Percentiles rank a stretch among this genome's conserved stretches.
Evolutionary conservation across 2,113 vertebrate genomes (phyloP).

Genomic region (Gallinago jamesoni): DNA sequence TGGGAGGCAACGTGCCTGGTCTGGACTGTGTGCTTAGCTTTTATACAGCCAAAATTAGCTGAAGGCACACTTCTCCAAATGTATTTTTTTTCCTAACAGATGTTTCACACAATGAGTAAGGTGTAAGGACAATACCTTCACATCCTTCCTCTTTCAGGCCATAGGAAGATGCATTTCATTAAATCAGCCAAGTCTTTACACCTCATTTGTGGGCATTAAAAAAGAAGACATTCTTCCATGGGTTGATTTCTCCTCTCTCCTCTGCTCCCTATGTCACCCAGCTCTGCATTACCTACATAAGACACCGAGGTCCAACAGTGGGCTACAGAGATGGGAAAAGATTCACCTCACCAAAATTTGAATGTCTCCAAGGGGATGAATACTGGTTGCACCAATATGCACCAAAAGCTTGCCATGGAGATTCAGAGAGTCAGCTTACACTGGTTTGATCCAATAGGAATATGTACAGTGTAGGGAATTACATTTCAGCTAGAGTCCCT

Average conservation of each 20-base stretch:
- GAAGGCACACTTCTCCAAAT: neutral
- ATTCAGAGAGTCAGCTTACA: neutral
- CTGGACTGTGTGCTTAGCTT: neutral
- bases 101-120: neutral
- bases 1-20: neutral
- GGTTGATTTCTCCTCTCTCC: neutral
- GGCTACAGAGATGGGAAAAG: neutral
- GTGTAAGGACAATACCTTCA: neutral
- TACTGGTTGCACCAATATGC: neutral
- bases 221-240: neutral
- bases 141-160: neutral
- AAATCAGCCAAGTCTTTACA: neutral
- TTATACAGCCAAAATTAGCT: neutral
- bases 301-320: neutral
- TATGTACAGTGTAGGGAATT: neutral
- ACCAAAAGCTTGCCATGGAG: neutral
- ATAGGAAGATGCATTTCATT: neutral
- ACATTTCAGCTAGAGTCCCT: neutral
- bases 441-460: neutral
- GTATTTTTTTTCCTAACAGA: neutral
- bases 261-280: neutral
- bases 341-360: neutral
- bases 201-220: neutral
- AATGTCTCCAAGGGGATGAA: neutral
- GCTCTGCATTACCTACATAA: neutral